phyloP scores from a whole-genome alignment of 1,140 invertebrate species.

The Hyles vespertilio region DNA sequence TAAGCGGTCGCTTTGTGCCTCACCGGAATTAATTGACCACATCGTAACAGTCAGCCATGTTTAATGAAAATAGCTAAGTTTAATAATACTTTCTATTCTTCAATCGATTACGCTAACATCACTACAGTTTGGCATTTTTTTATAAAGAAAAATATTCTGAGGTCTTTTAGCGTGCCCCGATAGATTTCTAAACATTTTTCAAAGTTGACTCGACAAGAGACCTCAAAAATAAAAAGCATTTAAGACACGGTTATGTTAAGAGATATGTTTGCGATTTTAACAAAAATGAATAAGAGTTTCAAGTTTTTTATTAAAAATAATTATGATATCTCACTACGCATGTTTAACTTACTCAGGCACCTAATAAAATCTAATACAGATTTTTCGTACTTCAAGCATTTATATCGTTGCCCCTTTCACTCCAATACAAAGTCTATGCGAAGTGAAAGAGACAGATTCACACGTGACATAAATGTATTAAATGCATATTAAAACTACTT shows the following conservation, averaged over 20 bases:
- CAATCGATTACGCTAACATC: constrained; percentile 27
- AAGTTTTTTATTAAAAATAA: constrained; percentile 17
- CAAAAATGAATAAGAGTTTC: background rate
- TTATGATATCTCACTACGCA: constrained; percentile 14
- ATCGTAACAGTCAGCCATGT: constrained; percentile 22
- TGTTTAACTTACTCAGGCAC: constrained; percentile 19
- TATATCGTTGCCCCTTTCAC: background rate
- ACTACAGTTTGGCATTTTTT: constrained; percentile 37
- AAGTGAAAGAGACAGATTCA: background rate
- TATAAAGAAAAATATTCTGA: constrained; percentile 10
- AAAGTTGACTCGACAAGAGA: background rate
- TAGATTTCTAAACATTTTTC: background rate
- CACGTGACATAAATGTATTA: too few species aligned
- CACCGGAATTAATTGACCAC: constrained; percentile 35
- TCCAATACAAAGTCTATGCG: background rate
- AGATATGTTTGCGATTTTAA: constrained; percentile 1
- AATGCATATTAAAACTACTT: too few species aligned
- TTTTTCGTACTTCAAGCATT: background rate
- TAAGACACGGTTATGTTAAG: background rate
- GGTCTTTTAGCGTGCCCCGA: too few species aligned
- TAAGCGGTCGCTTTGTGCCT: constrained; percentile 16
- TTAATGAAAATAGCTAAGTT: constrained; percentile 28
- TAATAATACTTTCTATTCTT: constrained; percentile 34
- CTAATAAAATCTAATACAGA: constrained; percentile 10
- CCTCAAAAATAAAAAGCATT: too few species aligned